Conservation (phyloP, 2,797 vertebrate genomes). For the Chiloscyllium punctatum region DNA sequence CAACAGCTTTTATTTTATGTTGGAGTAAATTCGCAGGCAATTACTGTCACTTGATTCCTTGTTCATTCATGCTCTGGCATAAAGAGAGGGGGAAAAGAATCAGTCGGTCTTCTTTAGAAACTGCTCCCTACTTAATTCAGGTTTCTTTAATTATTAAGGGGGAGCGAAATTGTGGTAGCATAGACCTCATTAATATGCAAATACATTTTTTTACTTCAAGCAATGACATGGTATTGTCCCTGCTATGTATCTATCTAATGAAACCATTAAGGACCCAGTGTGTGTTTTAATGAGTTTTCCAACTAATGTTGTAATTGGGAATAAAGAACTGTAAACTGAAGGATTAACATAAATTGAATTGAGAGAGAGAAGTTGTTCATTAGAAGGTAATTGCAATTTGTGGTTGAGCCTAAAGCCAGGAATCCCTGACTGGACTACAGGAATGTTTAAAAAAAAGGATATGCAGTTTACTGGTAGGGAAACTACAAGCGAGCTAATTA, state of each 20-base stretch:
- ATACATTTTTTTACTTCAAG: conserved; percentile 61
- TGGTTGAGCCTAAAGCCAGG: conserved; percentile 41
- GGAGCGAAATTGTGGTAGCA: conserved; percentile 55
- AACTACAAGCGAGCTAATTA: too few species aligned
- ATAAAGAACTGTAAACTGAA: conserved; percentile 82
- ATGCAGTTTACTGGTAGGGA: background rate
- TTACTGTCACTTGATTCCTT: conserved; percentile 42
- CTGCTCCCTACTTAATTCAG: conserved; percentile 69
- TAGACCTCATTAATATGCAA: conserved; percentile 75
- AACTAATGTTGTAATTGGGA: conserved; percentile 93
- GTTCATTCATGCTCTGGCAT: background rate
- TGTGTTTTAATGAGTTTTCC: conserved; percentile 91
- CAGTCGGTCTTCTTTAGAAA: conserved; percentile 61
- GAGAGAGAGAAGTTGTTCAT: conserved; percentile 70
- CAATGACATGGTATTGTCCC: conserved; percentile 59
- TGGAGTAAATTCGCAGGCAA: conserved; percentile 52
- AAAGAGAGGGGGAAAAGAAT: conserved; percentile 53
- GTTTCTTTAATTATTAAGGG: conserved; percentile 67
- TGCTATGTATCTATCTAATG: conserved; percentile 81
- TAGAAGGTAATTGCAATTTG: conserved; percentile 84
- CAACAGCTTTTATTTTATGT: conserved; percentile 47
- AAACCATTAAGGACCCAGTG: conserved; percentile 83
- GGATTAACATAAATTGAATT: conserved; percentile 82
- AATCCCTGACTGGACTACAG: background rate
- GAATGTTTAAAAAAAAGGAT: background rate